Percentiles rank a stretch among this genome's conserved stretches.
Conservation (phyloP, 53 echinoderm and acorn worm species). For the Astropecten irregularis region DNA sequence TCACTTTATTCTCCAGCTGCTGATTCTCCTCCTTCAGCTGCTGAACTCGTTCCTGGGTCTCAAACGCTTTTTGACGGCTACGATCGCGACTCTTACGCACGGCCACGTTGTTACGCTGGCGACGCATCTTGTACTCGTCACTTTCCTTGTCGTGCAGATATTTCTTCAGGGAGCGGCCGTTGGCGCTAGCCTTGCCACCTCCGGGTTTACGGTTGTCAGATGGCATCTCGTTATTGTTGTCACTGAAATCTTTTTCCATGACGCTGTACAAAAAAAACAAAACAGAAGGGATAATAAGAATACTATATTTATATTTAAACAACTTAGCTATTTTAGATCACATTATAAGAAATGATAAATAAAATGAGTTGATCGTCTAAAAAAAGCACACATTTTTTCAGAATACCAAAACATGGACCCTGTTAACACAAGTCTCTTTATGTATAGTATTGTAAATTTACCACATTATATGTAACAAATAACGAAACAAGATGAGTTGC, state of each 20-base stretch:
- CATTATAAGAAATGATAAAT: no score
- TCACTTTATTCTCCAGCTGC: slow-evolving; percentile 84
- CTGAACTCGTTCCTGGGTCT: slow-evolving; percentile 76
- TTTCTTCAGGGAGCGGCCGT: slow-evolving; percentile 66
- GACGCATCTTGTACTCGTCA: slow-evolving; percentile 83
- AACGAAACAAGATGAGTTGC: no score
- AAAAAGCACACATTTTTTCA: no score
- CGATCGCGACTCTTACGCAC: slow-evolving; percentile 93
- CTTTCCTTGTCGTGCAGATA: slow-evolving; percentile 74
- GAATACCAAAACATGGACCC: no score
- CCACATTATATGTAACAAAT: no score
- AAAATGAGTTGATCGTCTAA: no score
- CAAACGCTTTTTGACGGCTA: slow-evolving; percentile 73
- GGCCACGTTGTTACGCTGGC: slow-evolving; percentile 93
- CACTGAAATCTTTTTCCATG: slow-evolving; percentile 30
- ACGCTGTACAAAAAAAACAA: neutral
- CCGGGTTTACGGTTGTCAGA: slow-evolving; percentile 48
- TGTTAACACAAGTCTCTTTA: no score
- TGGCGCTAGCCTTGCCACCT: slow-evolving; percentile 22
- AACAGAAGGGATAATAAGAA: neutral
- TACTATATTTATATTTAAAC: no score
- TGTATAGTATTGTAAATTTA: no score
- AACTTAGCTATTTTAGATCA: neutral
- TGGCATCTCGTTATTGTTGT: slow-evolving; percentile 29
- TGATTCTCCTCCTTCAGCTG: slow-evolving; percentile 88